Base-by-base conservation (phyloP, 2,888 invertebrate species). In the Euproctis similis region DNA sequence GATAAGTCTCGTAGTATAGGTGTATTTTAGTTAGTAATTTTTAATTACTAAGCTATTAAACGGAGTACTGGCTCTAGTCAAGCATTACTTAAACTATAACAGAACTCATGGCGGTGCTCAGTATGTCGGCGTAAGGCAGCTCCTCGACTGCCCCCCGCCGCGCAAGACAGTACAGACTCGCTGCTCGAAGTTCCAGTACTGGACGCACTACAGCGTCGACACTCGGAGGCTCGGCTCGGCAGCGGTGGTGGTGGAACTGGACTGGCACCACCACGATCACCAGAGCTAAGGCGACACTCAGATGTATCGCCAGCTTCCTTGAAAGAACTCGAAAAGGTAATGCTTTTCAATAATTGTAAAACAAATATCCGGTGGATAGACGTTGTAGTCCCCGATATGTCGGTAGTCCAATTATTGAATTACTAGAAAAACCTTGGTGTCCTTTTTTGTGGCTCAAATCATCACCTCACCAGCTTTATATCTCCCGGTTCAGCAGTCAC, bases 251-350 rank as follows among this genome's bases (percentile, higher is more conserved):
- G 81, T 24, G 84, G 86, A 35, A 71, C 86, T 13, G 93, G 89
- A 2, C 80, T 94, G 14, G 93, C 93, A n/a, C 94, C 93, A 7
- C 94, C 94, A 0, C 87, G 94, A 34, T 93, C 92, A 38, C 93
- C 94, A 0, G 94, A 95, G 60, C 76, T 94, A 5, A 85, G 94
- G 10, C 78, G 94, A 18, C 94, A 94, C 63, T 94, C 94, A 1
- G 95, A 94, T 61, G 94, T 94, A 2, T 94, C 94, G 7, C 94
- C 94, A 8, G 94, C 94, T 2, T 93, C 93, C 19, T 82, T 95
- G 24, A 94, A 94, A 63, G 94, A 94, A 68, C 85, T 95, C n/a
- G 94, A 95, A 77, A 93, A 93, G 88, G 94, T 94, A 87, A 82
- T 76, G 63, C 62, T 52, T 48, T 41, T 39, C 36, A 23, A 16